Evolutionary conservation across 92 coral and sea anemone genomes (phyloP).

Genomic region (Actinostola sp.): DNA sequence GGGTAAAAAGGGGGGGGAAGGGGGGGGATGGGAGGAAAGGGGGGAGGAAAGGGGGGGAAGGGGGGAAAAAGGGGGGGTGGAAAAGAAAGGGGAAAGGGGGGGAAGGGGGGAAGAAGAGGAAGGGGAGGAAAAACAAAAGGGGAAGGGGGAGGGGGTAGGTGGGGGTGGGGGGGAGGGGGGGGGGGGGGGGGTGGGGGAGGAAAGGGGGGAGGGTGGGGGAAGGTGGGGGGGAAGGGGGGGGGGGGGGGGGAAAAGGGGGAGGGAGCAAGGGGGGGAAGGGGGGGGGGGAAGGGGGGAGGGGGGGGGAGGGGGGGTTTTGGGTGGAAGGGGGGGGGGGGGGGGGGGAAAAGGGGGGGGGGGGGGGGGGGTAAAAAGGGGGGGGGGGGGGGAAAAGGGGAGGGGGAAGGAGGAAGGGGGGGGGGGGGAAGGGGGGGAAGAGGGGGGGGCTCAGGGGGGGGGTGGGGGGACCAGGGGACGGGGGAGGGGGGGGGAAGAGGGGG

Average conservation of each 20-base stretch:
- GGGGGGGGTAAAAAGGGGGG: not conserved
- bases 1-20: too few relatives aligned
- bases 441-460: slow-evolving; percentile 2
- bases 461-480: not conserved
- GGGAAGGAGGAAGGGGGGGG: slow-evolving; percentile 7
- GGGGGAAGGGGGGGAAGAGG: not conserved
- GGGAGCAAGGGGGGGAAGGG: too few relatives aligned
- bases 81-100: not conserved
- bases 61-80: not conserved
- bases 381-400: not conserved
- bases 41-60: not conserved
- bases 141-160: too few relatives aligned
- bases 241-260: too few relatives aligned
- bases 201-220: too few relatives aligned
- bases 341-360: not conserved
- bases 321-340: not conserved
- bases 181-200: too few relatives aligned
- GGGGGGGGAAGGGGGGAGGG: too few relatives aligned
- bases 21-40: slow-evolving; percentile 3
- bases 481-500: not conserved
- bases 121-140: slow-evolving; percentile 1
- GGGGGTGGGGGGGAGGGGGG: too few relatives aligned
- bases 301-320: not conserved
- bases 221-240: too few relatives aligned
- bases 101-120: slow-evolving; percentile 11